A percentile compares a stretch with the other conserved stretches of the same genome.
phyloP scores from a whole-genome alignment of 2,113 vertebrate genomes.

The Todiramphus chloris region DNA sequence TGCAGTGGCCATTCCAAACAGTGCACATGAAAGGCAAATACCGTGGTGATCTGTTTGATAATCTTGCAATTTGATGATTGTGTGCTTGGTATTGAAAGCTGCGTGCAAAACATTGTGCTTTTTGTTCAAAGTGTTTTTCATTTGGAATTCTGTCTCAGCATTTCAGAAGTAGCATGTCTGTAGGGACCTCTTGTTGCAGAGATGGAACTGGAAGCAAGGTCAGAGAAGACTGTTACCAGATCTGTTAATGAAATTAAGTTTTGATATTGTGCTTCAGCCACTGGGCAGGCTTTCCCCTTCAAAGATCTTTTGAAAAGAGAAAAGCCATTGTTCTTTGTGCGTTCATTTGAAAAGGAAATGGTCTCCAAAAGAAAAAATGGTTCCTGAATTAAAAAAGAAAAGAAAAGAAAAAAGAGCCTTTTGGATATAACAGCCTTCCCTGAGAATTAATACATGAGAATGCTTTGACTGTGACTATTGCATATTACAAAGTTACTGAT shows the following conservation, averaged over 20 bases:
- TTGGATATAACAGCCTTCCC: neutral
- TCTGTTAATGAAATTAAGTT: conserved; percentile 49
- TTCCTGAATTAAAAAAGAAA: conserved; percentile 13
- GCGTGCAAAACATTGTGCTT: neutral
- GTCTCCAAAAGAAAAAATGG: conserved; percentile 54
- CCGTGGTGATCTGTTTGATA: neutral
- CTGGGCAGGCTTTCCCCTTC: conserved; percentile 29
- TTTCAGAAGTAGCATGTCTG: neutral
- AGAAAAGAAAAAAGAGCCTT: neutral
- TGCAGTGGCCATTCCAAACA: neutral
- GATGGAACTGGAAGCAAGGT: conserved; percentile 8
- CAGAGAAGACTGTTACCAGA: conserved; percentile 8
- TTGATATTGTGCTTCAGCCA: conserved; percentile 40
- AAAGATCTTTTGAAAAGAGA: conserved; percentile 59
- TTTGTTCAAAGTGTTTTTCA: neutral
- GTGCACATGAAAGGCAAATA: neutral
- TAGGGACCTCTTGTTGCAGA: neutral
- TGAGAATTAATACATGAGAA: neutral
- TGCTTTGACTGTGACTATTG: neutral
- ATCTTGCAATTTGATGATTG: neutral
- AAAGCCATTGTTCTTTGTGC: conserved; percentile 62
- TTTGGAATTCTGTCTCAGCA: neutral
- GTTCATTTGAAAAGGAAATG: conserved; percentile 62
- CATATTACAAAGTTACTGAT: neutral
- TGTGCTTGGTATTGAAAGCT: neutral